These are phyloP conservation scores for Nysson spinosus DNA, from an alignment of 2,888 invertebrate species.

Conservation along the genomic window DNA sequence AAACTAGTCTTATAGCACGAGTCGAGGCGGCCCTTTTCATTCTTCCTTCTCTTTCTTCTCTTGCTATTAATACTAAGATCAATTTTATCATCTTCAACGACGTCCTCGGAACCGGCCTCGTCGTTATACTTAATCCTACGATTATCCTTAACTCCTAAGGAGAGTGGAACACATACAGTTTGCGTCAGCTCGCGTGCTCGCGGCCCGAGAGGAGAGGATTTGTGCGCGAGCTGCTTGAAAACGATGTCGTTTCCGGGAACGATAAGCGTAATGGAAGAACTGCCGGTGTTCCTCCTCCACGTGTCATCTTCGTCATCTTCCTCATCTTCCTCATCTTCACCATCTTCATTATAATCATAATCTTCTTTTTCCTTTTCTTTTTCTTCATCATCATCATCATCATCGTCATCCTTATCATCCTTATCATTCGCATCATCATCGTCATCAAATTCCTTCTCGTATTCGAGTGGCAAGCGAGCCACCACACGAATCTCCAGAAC, in stretches of 20 bases:
- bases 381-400: too few species aligned
- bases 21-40: too few species aligned
- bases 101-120: too few species aligned
- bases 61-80: constrained; percentile 40
- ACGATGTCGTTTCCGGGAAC: constrained; percentile 75
- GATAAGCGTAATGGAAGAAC: constrained; percentile 78
- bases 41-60: too few species aligned
- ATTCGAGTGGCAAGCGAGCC: too few species aligned
- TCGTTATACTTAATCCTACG: constrained; percentile 56
- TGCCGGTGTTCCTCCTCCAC: constrained; percentile 61
- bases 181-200: constrained; percentile 74
- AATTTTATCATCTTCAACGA: too few species aligned
- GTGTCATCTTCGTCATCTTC: constrained; percentile 23
- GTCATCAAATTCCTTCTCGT: too few species aligned
- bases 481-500: too few species aligned
- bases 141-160: constrained; percentile 72
- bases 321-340: constrained; percentile 10
- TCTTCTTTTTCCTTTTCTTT: too few species aligned
- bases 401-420: too few species aligned
- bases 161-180: constrained; percentile 77
- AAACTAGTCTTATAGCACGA: constrained; percentile 39
- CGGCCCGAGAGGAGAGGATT: constrained; percentile 67
- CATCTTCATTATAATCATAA: too few species aligned
- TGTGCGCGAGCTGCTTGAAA: constrained; percentile 69
- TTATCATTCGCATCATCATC: too few species aligned